These are phyloP conservation scores for Echinops telfairi DNA, from an alignment of 2,113 vertebrate species.

Conservation along the genomic window DNA sequence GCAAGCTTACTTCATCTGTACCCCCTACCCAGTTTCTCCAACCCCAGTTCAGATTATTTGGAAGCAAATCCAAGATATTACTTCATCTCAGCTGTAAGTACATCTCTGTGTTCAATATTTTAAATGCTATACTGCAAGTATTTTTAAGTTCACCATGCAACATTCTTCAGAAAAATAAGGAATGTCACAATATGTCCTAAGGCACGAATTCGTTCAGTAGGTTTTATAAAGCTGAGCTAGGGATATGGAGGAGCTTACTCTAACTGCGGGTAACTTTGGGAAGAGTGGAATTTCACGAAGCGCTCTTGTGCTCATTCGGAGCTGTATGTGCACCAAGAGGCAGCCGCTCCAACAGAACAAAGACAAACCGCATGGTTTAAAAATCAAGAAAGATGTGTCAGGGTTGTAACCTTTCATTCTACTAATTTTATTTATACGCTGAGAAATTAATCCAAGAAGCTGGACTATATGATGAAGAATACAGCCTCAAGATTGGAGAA, in stretches of 20 bases:
- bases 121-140: background rate
- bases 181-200: background rate
- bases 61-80: constrained; percentile 19
- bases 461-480: no score
- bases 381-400: no score
- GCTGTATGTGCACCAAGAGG: no score
- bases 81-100: constrained; percentile 2
- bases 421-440: no score
- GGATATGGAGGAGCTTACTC: background rate
- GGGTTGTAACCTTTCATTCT: no score
- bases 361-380: no score
- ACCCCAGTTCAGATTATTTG: constrained; percentile 13
- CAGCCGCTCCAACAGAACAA: no score
- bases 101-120: background rate
- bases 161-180: background rate
- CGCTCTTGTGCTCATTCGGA: no score
- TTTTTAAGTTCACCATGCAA: background rate
- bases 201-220: background rate
- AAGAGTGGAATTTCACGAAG: no score
- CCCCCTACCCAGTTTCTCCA: background rate
- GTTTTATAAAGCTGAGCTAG: constrained; percentile 14
- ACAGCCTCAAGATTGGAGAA: no score
- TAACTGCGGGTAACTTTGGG: background rate
- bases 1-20: background rate
- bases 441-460: no score